Evolutionary conservation across 2,113 vertebrate genomes (phyloP), one percentile per base, ranked within the genome.

Genomic region (Stigmatopora argus): DNA sequence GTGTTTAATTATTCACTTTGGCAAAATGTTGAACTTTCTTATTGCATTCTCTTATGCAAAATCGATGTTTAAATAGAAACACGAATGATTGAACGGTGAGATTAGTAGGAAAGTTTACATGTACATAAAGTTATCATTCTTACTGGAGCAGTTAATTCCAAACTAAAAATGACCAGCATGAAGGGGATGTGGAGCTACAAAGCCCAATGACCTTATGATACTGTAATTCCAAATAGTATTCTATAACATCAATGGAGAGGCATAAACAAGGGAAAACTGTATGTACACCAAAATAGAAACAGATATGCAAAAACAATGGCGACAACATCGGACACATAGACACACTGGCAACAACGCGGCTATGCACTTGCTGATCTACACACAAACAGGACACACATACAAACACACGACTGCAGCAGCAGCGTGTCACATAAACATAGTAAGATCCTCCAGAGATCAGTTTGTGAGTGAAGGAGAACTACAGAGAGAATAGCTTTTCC

Each of bases 241-340:
- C 79, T 71, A 89, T 85, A 74, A 75, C 78, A 80, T 64, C 73
- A 78, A 83, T 81, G 80, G 71, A 74, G 70, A 79, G 79, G 78
- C 65, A 83, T 73, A 77, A 52, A 7, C 56, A 61, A 74, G 70
- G 47, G 77, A 61, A 66, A 63, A 70, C 45, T 6, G 62, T 74
- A 48, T 71, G 65, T 69, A 65, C 70, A 59, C 47, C 67, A 46
- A 69, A 56, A 12, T 66, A 59, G 15, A 44, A 65, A 65, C 61
- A 41, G 62, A 66, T 48, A 53, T 35, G 46, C 9, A 47, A 34
- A 51, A 58, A 49, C 31, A 61, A 21, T 64, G 23, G 7, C 18
- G 44, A 31, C 9, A 26, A 31, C 21, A 48, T 60, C 34, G 35
- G 44, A 58, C 31, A 66, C 19, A 60, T 21, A 49, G 48, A 61